Percentiles rank a stretch among this genome's conserved stretches.
These are phyloP conservation scores for Sphaeramia orbicularis DNA, from an alignment of 2,797 vertebrate genomes.

Conservation along the genomic window DNA sequence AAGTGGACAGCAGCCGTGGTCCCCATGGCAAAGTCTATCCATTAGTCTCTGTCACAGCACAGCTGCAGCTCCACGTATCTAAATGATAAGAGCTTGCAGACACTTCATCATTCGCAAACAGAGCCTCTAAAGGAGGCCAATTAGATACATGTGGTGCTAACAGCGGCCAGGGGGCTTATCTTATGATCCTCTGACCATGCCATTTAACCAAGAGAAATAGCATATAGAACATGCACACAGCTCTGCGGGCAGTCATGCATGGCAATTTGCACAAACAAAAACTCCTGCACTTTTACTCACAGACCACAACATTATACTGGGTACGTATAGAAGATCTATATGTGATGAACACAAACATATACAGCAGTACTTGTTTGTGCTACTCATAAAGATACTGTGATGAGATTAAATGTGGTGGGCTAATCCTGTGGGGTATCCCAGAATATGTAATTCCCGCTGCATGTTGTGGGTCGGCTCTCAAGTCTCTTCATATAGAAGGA, in stretches of 20 bases:
- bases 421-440: conserved; percentile 23
- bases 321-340: conserved; percentile 15
- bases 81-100: conserved; percentile 53
- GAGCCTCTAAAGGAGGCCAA: conserved; percentile 63
- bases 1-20: conserved; percentile 40
- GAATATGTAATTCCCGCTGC: conserved; percentile 8
- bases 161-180: conserved; percentile 58
- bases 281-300: not conserved
- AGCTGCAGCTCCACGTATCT: conserved; percentile 53
- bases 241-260: conserved; percentile 29
- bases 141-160: conserved; percentile 63
- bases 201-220: conserved; percentile 38
- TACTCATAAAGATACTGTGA: conserved; percentile 20
- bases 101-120: conserved; percentile 67
- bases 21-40: conserved; percentile 55
- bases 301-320: not conserved
- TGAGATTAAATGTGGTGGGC: conserved; percentile 41
- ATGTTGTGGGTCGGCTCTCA: not conserved
- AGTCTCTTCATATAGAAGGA: conserved; percentile 14
- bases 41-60: conserved; percentile 64
- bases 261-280: conserved; percentile 26
- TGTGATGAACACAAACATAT: conserved; percentile 12
- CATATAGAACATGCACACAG: not conserved
- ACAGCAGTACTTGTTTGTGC: not conserved
- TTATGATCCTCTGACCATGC: conserved; percentile 53